Evolutionary conservation across 1,140 invertebrate genomes (phyloP), one percentile per base, ranked within the genome.

Genomic region (Portunus trituberculatus): DNA sequence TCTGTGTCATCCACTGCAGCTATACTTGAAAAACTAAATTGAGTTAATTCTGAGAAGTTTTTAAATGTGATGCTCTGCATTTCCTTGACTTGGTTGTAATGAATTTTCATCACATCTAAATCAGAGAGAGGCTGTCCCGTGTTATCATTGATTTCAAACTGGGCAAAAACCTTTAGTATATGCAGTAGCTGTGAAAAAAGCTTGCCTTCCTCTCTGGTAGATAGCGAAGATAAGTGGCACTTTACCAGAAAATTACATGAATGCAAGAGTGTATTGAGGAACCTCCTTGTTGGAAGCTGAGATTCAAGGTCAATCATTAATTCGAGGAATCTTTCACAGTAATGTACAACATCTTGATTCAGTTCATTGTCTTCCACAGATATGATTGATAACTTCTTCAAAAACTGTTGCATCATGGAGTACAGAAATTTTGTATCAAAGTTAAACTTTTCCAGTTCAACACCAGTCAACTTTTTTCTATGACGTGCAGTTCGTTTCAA

Each of bases 61-160:
- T 98, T 98, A 97, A 99, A 99, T 0, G 98, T 98, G 0, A 99
- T 99, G 97, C 98, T 99, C 98, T 99, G 97, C 90, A 99, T 97
- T 0, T 98, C 98, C 46, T 98, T 99, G 29, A 99, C 99, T 97
- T 98, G 98, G 7, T 98, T 98, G 97, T 99, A 99, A 97, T 99
- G 99, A 32, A 98, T 97, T 96, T 99, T 98, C 39, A 98, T 99
- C 98, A 99, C 99, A 96, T 99, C 98, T 96, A 98, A 98, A 97
- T 99, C 98, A 0, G 98, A 99, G 32, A 99, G 97, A 0, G 99
- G 98, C 97, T 99, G 99, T 0, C 99, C 99, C 2, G 98, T 99
- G 96, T 99, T 98, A 97, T 99, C 99, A 97, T 99, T 99, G 94
- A 99, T 99, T 97, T 99, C 99, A 97, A 99, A 99, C 95, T 98